Percentiles rank a stretch among this genome's conserved stretches.
These are phyloP conservation scores for Microcebus murinus DNA, from an alignment of 2,113 vertebrate genomes.

Conservation along the genomic window DNA sequence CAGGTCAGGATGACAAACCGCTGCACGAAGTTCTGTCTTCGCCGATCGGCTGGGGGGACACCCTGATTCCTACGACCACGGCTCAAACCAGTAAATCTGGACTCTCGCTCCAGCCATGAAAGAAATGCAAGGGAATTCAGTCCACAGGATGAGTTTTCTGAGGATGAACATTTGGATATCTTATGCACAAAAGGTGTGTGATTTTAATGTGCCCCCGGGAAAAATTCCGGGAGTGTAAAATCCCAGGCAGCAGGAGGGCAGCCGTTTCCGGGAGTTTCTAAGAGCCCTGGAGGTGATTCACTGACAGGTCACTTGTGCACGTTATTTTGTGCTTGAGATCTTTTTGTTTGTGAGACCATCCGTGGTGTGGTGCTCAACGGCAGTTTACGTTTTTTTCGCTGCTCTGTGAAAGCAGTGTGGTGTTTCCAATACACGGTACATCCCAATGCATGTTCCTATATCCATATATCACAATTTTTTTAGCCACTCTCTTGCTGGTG, in stretches of 20 bases:
- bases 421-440: too few species aligned
- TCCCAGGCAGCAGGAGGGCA: neutral
- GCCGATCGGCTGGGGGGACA: neutral
- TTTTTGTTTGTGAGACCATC: too few species aligned
- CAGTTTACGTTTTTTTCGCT: too few species aligned
- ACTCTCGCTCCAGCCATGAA: neutral
- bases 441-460: too few species aligned
- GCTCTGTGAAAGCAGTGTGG: too few species aligned
- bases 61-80: neutral
- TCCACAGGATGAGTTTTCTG: neutral
- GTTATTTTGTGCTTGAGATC: too few species aligned
- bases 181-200: neutral
- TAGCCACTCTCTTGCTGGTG: too few species aligned
- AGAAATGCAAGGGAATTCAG: neutral
- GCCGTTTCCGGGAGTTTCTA: neutral
- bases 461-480: too few species aligned
- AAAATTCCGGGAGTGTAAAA: neutral
- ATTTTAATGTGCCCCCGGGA: neutral
- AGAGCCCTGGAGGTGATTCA: too few species aligned
- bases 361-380: too few species aligned
- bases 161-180: neutral
- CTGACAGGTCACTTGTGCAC: too few species aligned
- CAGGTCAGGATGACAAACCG: neutral
- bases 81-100: neutral
- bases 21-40: neutral